Evolutionary conservation across 2,888 invertebrate genomes (phyloP).

Genomic region (Mellilla xanthometata): DNA sequence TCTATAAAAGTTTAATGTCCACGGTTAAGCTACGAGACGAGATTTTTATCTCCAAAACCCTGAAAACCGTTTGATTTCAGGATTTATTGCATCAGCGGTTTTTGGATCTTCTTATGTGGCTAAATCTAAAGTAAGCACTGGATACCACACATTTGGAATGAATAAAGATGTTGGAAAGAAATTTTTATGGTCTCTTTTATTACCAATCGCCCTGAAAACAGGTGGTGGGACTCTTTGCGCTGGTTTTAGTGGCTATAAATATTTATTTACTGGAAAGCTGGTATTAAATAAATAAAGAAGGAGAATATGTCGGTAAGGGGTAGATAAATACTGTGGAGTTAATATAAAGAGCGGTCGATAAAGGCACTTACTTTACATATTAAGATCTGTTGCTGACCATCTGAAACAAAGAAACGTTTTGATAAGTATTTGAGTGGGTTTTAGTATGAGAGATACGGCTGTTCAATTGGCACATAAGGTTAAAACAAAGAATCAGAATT

Average conservation of each 20-base stretch:
- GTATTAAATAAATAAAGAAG: not conserved
- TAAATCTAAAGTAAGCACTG: constrained; percentile 9
- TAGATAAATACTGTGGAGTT: no score
- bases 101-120: constrained; percentile 30
- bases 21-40: constrained; percentile 36
- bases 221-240: constrained; percentile 9
- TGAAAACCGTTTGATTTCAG: constrained; percentile 30
- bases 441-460: no score
- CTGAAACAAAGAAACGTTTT: constrained; percentile 40
- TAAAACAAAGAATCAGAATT: no score
- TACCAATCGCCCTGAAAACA: constrained; percentile 10
- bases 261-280: constrained; percentile 8
- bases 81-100: constrained; percentile 34
- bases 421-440: no score
- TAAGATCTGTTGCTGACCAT: constrained; percentile 21
- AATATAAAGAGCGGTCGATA: no score
- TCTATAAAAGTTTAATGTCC: constrained; percentile 55
- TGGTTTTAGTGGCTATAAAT: constrained; percentile 9
- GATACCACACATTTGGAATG: constrained; percentile 13
- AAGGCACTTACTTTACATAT: constrained; percentile 46
- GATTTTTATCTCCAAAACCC: constrained; percentile 33
- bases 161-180: constrained; percentile 15
- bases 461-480: no score
- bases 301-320: no score
- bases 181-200: constrained; percentile 12